phyloP scores from a whole-genome alignment of 2,113 vertebrate genomes.

The Psilopogon haemacephalus region DNA sequence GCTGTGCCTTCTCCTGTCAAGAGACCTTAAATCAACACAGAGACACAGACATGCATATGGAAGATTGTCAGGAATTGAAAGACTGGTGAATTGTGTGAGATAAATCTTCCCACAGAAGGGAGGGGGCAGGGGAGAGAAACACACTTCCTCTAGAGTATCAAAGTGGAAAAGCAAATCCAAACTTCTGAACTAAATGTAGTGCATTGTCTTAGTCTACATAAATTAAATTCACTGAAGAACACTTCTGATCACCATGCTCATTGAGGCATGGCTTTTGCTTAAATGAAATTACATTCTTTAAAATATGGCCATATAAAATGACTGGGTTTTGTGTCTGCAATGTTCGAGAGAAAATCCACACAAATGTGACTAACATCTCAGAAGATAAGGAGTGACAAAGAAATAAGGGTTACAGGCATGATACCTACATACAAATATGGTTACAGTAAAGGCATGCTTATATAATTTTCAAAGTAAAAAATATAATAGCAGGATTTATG shows the following conservation, averaged over 20 bases:
- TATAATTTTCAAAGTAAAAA: background rate
- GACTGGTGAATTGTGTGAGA: background rate
- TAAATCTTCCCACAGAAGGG: background rate
- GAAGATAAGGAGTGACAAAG: background rate
- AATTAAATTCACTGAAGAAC: background rate
- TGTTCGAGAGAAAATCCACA: background rate
- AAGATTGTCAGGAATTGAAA: background rate
- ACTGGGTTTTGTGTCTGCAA: background rate
- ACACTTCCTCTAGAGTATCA: background rate
- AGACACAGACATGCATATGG: background rate
- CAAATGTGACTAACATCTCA: background rate
- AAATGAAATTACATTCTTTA: background rate
- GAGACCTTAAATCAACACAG: background rate
- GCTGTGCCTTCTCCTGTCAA: background rate
- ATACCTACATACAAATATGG: background rate
- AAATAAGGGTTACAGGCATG: background rate
- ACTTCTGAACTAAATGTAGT: background rate
- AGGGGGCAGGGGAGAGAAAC: background rate
- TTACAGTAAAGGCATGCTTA: background rate
- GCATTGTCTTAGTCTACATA: background rate
- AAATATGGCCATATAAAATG: accelerated
- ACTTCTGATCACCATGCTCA: background rate
- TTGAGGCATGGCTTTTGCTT: background rate
- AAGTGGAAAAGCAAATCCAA: constrained; percentile 16
- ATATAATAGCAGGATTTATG: background rate